Conservation (phyloP, 1,140 invertebrate genomes). For the Hormaphis cornu region DNA sequence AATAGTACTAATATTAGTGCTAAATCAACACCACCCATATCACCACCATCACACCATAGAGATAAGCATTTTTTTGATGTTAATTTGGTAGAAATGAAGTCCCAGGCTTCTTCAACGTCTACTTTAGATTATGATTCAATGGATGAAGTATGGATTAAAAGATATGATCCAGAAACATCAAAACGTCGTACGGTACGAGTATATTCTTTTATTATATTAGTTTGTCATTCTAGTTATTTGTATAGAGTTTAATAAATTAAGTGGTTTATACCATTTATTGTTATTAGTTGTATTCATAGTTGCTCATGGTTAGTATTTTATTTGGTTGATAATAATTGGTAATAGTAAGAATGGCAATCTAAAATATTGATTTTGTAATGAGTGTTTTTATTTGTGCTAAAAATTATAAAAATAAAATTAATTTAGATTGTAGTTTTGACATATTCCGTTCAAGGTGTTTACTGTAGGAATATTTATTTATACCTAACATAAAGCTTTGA, state of each 20-base stretch:
- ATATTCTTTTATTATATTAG: not conserved
- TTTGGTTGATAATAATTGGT: too few species aligned
- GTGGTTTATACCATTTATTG: too few species aligned
- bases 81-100: slow-evolving; percentile 69
- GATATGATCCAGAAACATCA: slow-evolving; percentile 44
- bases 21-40: slow-evolving; percentile 38
- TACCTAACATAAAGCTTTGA: too few species aligned
- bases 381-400: too few species aligned
- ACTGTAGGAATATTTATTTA: too few species aligned
- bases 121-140: slow-evolving; percentile 51
- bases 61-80: slow-evolving; percentile 71
- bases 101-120: slow-evolving; percentile 53
- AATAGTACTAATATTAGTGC: slow-evolving; percentile 11
- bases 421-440: too few species aligned
- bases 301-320: too few species aligned
- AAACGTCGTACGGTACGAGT: slow-evolving; percentile 41
- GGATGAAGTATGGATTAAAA: slow-evolving; percentile 62
- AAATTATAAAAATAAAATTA: too few species aligned
- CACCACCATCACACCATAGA: slow-evolving; percentile 50
- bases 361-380: too few species aligned
- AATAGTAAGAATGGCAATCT: too few species aligned
- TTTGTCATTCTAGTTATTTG: not conserved
- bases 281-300: too few species aligned
- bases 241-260: not conserved
- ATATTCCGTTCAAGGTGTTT: too few species aligned